A percentile compares a stretch with the other conserved stretches of the same genome.
Conservation (phyloP, 2,113 vertebrate species). For the Onychorhynchus coronatus region DNA sequence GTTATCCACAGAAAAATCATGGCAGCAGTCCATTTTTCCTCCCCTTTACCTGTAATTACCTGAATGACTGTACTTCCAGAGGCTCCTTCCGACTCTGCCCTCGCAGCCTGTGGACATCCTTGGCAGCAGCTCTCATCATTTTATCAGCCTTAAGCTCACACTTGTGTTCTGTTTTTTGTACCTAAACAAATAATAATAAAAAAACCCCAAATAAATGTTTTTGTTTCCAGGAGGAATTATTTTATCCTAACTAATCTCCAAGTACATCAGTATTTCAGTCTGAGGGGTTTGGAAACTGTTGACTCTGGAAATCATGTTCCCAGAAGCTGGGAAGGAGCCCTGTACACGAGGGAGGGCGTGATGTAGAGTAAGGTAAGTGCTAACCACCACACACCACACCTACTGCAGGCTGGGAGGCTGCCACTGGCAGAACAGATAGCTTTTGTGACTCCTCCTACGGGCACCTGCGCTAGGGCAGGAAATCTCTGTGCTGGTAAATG, state of each 20-base stretch:
- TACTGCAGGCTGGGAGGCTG: neutral
- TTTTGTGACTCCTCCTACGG: neutral
- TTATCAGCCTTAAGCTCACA: conserved; percentile 88
- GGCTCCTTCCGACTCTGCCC: conserved; percentile 91
- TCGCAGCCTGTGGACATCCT: conserved; percentile 91
- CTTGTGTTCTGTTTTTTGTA: conserved; percentile 84
- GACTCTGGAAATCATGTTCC: neutral
- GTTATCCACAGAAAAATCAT: neutral
- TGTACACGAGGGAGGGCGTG: neutral
- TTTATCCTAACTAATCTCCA: neutral
- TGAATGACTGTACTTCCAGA: conserved; percentile 92
- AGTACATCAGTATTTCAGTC: neutral
- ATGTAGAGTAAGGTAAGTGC: neutral
- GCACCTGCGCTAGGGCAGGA: neutral
- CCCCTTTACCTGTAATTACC: conserved; percentile 68
- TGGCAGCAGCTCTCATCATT: conserved; percentile 94
- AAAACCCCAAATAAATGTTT: neutral
- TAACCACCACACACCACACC: neutral
- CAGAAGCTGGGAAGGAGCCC: neutral
- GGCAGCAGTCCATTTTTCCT: neutral
- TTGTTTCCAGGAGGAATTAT: neutral
- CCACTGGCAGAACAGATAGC: neutral
- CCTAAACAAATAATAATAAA: conserved; percentile 43
- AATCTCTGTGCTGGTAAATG: neutral
- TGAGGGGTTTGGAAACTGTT: neutral